Conservation (phyloP, 1,140 invertebrate genomes). For the silkworm (Bombyx mori) region ASM3026992v2 NC_085120.1:4106001-4106500, state of each 20-base stretch:
- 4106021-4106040: no score
- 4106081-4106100: no score
- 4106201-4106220: conserved; percentile 56
- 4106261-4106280: conserved; percentile 61
- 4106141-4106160: conserved; percentile 59
- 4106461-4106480: conserved; percentile 32
- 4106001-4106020: no score
- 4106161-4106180: conserved; percentile 55
- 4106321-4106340: conserved; percentile 49
- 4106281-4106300: conserved; percentile 58
- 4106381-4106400: conserved; percentile 47
- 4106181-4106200: conserved; percentile 55
- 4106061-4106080: no score
- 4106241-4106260: conserved; percentile 60
- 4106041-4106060: no score
- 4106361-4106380: conserved; percentile 26
- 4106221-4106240: conserved; percentile 57
- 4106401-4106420: conserved; percentile 32
- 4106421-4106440: conserved; percentile 54
- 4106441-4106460: conserved; percentile 24
- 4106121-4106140: no score
- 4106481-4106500: conserved; percentile 27
- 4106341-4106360: conserved; percentile 49
- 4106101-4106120: no score
- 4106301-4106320: conserved; percentile 65